These are phyloP conservation scores for Psammodynastes pulverulentus DNA, from an alignment of 2,113 vertebrate species.

Conservation along the genomic window DNA sequence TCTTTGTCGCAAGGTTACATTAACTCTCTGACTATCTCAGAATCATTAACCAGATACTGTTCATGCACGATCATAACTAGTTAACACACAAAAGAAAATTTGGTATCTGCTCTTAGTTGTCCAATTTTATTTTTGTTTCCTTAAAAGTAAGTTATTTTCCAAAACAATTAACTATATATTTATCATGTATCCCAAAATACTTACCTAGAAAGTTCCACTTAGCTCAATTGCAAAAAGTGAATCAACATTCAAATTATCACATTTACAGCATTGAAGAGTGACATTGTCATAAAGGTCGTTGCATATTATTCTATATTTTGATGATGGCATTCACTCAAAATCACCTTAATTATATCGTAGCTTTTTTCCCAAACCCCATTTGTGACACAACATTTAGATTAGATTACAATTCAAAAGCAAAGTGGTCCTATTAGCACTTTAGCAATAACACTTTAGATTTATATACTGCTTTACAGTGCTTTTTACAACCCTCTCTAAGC, in stretches of 20 bases:
- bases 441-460: too few species aligned
- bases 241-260: not conserved
- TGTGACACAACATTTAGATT: not conserved
- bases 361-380: not conserved
- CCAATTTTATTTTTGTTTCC: not conserved
- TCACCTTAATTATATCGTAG: not conserved
- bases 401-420: not conserved
- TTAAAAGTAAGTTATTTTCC: not conserved
- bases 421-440: not conserved
- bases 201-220: not conserved
- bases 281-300: not conserved
- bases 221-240: not conserved
- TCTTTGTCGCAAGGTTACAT: not conserved
- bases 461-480: too few species aligned
- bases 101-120: not conserved
- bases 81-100: not conserved
- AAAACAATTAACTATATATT: not conserved
- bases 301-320: not conserved
- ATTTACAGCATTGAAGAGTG: not conserved
- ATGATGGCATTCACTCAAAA: not conserved
- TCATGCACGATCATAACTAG: not conserved
- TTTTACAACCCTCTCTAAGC: too few species aligned
- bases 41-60: not conserved
- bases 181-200: not conserved
- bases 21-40: not conserved